phyloP scores from a whole-genome alignment of 2,113 vertebrate species.

The Nymphicus hollandicus region DNA sequence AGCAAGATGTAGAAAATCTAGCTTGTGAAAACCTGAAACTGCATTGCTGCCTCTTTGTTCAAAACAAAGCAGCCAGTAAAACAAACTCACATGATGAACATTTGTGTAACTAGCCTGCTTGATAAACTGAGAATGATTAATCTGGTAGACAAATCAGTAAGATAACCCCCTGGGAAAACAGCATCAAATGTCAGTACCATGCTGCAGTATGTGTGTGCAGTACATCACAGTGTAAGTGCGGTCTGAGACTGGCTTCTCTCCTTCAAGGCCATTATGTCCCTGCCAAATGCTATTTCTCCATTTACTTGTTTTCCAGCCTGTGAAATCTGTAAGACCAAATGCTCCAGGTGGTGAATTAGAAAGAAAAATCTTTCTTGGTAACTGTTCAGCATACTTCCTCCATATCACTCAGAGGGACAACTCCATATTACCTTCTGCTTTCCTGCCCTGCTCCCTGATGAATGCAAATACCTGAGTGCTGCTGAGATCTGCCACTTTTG shows the following conservation, averaged over 20 bases:
- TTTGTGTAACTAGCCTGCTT: background rate
- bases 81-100: background rate
- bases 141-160: background rate
- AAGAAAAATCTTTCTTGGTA: background rate
- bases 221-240: rapidly evolving
- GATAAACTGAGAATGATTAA: background rate
- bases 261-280: background rate
- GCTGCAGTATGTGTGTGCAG: background rate
- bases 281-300: background rate
- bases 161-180: background rate
- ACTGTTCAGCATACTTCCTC: background rate
- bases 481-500: background rate
- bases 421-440: background rate
- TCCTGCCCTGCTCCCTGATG: background rate
- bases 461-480: background rate
- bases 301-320: background rate
- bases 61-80: background rate
- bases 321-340: background rate
- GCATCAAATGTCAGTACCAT: rapidly evolving
- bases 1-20: background rate
- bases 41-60: background rate
- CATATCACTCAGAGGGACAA: background rate
- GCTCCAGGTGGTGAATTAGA: background rate
- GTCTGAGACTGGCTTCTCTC: background rate
- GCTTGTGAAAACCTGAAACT: background rate